phyloP scores from a whole-genome alignment of 37 sponge, comb jelly and placozoan species.

The Beroe ovata region DNA sequence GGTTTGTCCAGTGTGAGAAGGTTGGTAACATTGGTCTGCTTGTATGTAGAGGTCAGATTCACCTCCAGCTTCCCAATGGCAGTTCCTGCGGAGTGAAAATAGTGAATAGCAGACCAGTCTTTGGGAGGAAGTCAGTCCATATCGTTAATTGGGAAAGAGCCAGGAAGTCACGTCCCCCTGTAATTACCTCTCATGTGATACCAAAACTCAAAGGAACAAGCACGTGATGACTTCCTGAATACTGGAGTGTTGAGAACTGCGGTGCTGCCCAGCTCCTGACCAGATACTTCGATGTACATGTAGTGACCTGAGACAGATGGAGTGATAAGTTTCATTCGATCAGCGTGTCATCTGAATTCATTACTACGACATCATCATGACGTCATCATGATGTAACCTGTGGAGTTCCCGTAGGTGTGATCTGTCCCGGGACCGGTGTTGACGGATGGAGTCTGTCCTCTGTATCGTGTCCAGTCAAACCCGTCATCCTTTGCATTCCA shows the following conservation, averaged over 20 bases:
- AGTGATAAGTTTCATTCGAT: not conserved
- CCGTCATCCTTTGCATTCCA: conserved; percentile 42
- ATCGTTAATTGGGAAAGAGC: too few relatives aligned
- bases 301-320: conserved; percentile 49
- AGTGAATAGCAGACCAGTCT: not conserved
- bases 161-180: too few relatives aligned
- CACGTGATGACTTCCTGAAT: conserved; percentile 49
- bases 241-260: conserved; percentile 65
- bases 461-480: conserved; percentile 66
- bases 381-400: not conserved
- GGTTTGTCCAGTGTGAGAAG: not conserved
- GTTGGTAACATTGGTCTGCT: not conserved
- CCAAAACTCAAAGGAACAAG: conserved; percentile 59
- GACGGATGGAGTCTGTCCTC: conserved; percentile 54
- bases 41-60: conserved; percentile 53
- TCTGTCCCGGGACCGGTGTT: conserved; percentile 59
- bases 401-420: conserved; percentile 61
- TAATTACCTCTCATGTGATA: conserved; percentile 41
- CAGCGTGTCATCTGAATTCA: too few relatives aligned
- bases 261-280: not conserved
- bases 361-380: too few relatives aligned
- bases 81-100: conserved; percentile 3
- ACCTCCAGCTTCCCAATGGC: conserved; percentile 4
- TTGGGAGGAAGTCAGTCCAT: not conserved
- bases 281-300: conserved; percentile 53